A percentile compares a stretch with the other conserved stretches of the same genome.
Conservation (phyloP, 2,797 vertebrate genomes). For the Acridotheres tristis region DNA sequence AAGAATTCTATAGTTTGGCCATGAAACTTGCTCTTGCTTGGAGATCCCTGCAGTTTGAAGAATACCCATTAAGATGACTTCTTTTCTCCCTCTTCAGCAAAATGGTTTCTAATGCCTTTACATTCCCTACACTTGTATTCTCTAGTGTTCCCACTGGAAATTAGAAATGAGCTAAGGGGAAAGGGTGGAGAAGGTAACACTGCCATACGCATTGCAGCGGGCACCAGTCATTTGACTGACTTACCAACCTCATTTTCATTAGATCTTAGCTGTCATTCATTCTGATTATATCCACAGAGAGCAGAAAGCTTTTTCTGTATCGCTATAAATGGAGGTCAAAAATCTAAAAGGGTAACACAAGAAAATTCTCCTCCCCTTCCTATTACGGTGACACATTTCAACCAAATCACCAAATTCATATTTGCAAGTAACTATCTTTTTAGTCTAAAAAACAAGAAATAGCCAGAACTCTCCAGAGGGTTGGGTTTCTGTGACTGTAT, state of each 20-base stretch:
- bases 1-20: not conserved
- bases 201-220: not conserved
- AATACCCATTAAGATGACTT: not conserved
- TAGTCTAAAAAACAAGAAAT: not conserved
- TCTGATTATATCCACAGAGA: not conserved
- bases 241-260: not conserved
- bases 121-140: not conserved
- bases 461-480: not conserved
- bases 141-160: not conserved
- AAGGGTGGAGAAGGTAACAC: not conserved
- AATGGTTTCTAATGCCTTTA: not conserved
- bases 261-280: not conserved
- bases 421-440: not conserved
- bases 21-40: not conserved
- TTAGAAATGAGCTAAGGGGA: not conserved
- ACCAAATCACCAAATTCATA: not conserved
- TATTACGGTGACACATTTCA: not conserved
- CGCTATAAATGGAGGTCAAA: not conserved
- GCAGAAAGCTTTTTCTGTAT: not conserved
- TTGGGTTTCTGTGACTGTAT: not conserved
- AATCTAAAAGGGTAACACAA: not conserved
- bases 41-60: not conserved
- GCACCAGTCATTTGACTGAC: not conserved
- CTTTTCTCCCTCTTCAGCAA: not conserved
- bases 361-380: not conserved